These are phyloP conservation scores for Fukomys damarensis DNA, from an alignment of 2,113 vertebrate species.

Conservation along the genomic window DNA sequence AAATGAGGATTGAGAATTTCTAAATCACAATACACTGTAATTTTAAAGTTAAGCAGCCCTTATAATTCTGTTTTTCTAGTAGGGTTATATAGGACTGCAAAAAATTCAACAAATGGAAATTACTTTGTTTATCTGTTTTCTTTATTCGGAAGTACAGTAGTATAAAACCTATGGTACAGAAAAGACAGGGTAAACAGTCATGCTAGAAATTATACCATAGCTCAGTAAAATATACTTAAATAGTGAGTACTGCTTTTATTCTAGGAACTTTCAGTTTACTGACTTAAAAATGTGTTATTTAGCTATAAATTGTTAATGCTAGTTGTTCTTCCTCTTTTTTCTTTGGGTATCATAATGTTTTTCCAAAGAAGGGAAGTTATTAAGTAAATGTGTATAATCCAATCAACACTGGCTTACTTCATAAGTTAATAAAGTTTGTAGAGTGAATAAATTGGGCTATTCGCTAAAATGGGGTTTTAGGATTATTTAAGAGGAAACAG, in stretches of 20 bases:
- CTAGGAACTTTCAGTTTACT: neutral
- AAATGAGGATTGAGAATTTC: neutral
- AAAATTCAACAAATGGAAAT: neutral
- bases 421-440: slow-evolving; percentile 34
- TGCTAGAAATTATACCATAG: neutral
- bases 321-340: neutral
- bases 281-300: neutral
- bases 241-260: neutral
- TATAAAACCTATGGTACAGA: neutral
- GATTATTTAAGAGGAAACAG: slow-evolving; percentile 27
- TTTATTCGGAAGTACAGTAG: slow-evolving; percentile 28
- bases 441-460: neutral
- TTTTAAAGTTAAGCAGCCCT: neutral
- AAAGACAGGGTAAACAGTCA: neutral
- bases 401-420: neutral
- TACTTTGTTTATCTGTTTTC: neutral
- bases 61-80: neutral
- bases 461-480: slow-evolving; percentile 10
- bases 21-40: neutral
- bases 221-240: neutral
- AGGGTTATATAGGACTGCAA: neutral
- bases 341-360: neutral
- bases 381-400: neutral
- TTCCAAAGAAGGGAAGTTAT: neutral
- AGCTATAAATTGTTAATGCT: neutral